These are phyloP conservation scores for Ferdinandea cuprea DNA, from an alignment of 2,888 invertebrate species.

Conservation along the genomic window DNA sequence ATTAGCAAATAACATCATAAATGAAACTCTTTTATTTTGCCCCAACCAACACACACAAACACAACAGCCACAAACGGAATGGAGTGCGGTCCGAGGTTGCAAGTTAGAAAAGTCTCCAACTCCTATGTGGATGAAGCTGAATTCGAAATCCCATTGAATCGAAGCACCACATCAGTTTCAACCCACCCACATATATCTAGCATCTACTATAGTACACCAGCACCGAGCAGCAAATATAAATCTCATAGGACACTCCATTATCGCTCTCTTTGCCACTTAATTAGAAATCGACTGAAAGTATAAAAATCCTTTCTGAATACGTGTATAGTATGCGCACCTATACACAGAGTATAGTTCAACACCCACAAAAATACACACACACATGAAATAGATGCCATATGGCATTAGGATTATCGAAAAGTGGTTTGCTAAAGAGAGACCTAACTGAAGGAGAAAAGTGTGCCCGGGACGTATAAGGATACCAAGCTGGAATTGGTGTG, in stretches of 20 bases:
- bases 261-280: conserved; percentile 73
- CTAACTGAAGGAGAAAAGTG: conserved; percentile 1
- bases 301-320: conserved; percentile 54
- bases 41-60: conserved; percentile 31
- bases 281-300: conserved; percentile 72
- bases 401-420: conserved; percentile 36
- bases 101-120: conserved; percentile 18
- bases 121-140: neutral
- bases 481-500: conserved; percentile 37
- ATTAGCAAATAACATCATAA: conserved; percentile 59
- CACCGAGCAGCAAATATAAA: conserved; percentile 58
- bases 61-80: conserved; percentile 26
- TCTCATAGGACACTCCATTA: conserved; percentile 71
- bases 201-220: conserved; percentile 8
- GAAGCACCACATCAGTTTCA: conserved; percentile 19
- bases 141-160: conserved; percentile 34
- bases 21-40: conserved; percentile 51
- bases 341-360: neutral
- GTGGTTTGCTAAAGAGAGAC: neutral
- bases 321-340: conserved; percentile 2
- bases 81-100: conserved; percentile 12
- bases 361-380: conserved; percentile 1
- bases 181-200: conserved; percentile 10
- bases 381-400: conserved; percentile 20
- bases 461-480: conserved; percentile 23